Conservation (phyloP, 2,888 invertebrate genomes). For the Clitarchus hookeri region DNA sequence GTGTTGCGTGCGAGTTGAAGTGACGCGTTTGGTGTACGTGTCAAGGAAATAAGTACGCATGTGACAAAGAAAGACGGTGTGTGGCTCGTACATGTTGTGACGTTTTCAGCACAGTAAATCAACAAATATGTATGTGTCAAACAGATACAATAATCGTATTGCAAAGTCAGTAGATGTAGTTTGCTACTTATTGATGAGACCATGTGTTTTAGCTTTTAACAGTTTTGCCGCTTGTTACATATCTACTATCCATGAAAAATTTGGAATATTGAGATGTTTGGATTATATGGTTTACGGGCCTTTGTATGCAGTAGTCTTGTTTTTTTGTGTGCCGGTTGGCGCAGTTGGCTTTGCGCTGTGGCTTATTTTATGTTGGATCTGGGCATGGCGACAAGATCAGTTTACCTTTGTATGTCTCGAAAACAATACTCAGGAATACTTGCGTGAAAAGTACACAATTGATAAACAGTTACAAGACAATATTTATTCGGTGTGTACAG, state of each 20-base stretch:
- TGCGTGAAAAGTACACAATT: not conserved
- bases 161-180: constrained; percentile 35
- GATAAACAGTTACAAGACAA: constrained; percentile 17
- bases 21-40: too few relatives aligned
- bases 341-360: constrained; percentile 35
- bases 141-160: constrained; percentile 32
- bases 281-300: constrained; percentile 40
- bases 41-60: too few relatives aligned
- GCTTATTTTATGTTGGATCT: constrained; percentile 30
- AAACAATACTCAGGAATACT: not conserved
- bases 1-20: too few relatives aligned
- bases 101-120: not conserved
- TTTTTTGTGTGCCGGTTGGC: constrained; percentile 36
- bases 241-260: constrained; percentile 39
- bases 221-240: constrained; percentile 40
- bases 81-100: too few relatives aligned
- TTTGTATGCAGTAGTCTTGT: constrained; percentile 30
- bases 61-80: too few relatives aligned
- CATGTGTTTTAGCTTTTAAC: constrained; percentile 39
- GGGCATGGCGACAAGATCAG: constrained; percentile 32
- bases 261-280: constrained; percentile 34
- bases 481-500: constrained; percentile 40
- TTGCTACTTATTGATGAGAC: constrained; percentile 37
- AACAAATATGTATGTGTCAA: constrained; percentile 30
- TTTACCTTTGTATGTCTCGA: constrained; percentile 32